phyloP scores from a whole-genome alignment of 2,888 invertebrate genomes.

The Thera obeliscata region DNA sequence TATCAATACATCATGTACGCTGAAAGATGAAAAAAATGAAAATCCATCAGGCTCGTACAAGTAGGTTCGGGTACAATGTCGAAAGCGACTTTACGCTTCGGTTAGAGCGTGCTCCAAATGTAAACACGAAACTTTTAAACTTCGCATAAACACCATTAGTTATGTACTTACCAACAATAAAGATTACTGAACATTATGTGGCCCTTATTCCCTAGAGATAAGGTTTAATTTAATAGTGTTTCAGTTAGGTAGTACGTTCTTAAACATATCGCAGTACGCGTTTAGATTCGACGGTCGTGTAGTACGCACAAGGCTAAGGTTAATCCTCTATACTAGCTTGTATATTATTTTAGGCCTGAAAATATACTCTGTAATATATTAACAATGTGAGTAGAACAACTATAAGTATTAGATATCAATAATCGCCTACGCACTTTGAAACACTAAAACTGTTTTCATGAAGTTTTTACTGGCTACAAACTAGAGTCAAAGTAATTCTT shows the following conservation, averaged over 20 bases:
- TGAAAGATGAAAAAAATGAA: slow-evolving; percentile 23
- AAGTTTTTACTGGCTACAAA: too few relatives aligned
- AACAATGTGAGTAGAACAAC: slow-evolving; percentile 38
- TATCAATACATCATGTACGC: too few relatives aligned
- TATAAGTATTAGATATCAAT: slow-evolving; percentile 5
- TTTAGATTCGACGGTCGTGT: slow-evolving; percentile 45
- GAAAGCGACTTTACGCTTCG: slow-evolving; percentile 32
- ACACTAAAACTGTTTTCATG: not conserved
- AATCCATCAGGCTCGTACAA: slow-evolving; percentile 23
- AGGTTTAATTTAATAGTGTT: slow-evolving; percentile 28
- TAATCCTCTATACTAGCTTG: slow-evolving; percentile 41
- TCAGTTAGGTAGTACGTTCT: slow-evolving; percentile 22
- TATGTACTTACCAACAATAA: slow-evolving; percentile 23
- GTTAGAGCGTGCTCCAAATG: slow-evolving; percentile 64
- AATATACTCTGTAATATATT: slow-evolving; percentile 39
- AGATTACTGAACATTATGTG: slow-evolving; percentile 29
- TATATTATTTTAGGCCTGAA: slow-evolving; percentile 42
- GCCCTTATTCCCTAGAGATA: slow-evolving; percentile 27
- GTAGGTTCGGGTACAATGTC: slow-evolving; percentile 28
- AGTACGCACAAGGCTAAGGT: slow-evolving; percentile 58
- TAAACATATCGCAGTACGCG: slow-evolving; percentile 41
- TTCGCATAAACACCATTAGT: slow-evolving; percentile 62
- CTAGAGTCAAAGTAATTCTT: not conserved
- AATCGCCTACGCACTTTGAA: not conserved
- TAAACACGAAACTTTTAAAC: slow-evolving; percentile 70